Evolutionary conservation across 1,140 invertebrate genomes (phyloP), one percentile per base, ranked within the genome.

Genomic region (Arion vulgaris): DNA sequence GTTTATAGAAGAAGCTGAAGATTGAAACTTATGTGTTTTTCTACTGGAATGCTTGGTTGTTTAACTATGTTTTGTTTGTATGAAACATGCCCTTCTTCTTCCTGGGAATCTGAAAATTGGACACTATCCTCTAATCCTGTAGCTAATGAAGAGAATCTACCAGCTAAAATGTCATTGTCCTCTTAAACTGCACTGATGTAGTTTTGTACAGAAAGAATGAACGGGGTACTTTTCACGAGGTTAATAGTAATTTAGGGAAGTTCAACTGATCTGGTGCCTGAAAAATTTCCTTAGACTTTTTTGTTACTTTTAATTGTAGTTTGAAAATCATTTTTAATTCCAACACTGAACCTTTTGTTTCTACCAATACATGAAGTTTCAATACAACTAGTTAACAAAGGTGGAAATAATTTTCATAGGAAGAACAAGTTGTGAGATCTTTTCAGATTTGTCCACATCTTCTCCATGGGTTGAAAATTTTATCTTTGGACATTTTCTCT

Each of bases 1-100:
- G 49, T 85, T 82, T 71, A 38, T 51, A 53, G 85, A 85, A 32
- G 80, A 85, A 7, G 19, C 57, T 11, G 83, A 82, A 38, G 69
- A 72, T 49, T 80, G 9, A 41, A 36, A 13, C 1, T 26, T 36
- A 26, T 53, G 1, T 5, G 17, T 28, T 32, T 5, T 53, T 28
- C 32, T 11, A 13, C 39, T n/a, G 41, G 28, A 32, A 1, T 26
- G 11, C 15, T 26, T 13, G 1, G 4, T 23, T 53, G 74, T 76
- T 76, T 32, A 76, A 39, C 38, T n/a, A 17, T 19, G 39, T 17
- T 32, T 53, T 38, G 41, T 76, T 5, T 76, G 74, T 11, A 28
- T 38, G 74, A 23, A 2, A 1, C 11, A 72, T 11, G 28, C 62
- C 32, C 2, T 66, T 32, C n/a, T 28, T 66, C 19, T 66, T 32